These are phyloP conservation scores for Cyaniris semiargus DNA, from an alignment of 2,888 invertebrate species.

Conservation along the genomic window DNA sequence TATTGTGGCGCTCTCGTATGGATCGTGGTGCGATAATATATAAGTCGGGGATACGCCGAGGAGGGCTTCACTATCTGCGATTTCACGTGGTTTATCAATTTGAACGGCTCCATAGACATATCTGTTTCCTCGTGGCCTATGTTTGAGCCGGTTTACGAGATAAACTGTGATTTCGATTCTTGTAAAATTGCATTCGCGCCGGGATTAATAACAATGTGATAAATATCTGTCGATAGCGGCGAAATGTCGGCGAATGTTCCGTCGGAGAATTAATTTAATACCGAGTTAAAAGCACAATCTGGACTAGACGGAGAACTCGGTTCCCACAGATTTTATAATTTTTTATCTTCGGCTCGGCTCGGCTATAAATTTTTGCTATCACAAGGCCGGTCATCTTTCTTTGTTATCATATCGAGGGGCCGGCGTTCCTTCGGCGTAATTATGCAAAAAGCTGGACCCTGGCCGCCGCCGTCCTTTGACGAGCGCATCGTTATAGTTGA, in stretches of 20 bases:
- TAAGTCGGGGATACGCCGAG: constrained; percentile 67
- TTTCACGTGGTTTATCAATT: constrained; percentile 74
- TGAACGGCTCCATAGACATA: constrained; percentile 67
- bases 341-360: constrained; percentile 48
- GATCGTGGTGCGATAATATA: constrained; percentile 76
- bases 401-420: constrained; percentile 76
- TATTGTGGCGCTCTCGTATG: constrained; percentile 75
- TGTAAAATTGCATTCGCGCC: constrained; percentile 41
- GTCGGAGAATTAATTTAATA: constrained; percentile 28
- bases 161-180: constrained; percentile 47
- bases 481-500: constrained; percentile 75
- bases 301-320: constrained; percentile 34
- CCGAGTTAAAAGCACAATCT: constrained; percentile 24
- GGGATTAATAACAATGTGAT: constrained; percentile 37
- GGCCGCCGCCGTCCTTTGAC: constrained; percentile 73
- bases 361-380: constrained; percentile 66
- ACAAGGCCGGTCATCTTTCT: constrained; percentile 74
- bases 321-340: constrained; percentile 55
- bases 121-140: constrained; percentile 63
- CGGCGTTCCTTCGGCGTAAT: constrained; percentile 74
- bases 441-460: constrained; percentile 78
- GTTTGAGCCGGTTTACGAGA: constrained; percentile 57
- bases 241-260: constrained; percentile 31
- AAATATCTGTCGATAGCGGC: constrained; percentile 34
- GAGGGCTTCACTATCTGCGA: constrained; percentile 67